phyloP scores from a whole-genome alignment of 2,113 vertebrate species.

The Tamias sibiricus region DNA sequence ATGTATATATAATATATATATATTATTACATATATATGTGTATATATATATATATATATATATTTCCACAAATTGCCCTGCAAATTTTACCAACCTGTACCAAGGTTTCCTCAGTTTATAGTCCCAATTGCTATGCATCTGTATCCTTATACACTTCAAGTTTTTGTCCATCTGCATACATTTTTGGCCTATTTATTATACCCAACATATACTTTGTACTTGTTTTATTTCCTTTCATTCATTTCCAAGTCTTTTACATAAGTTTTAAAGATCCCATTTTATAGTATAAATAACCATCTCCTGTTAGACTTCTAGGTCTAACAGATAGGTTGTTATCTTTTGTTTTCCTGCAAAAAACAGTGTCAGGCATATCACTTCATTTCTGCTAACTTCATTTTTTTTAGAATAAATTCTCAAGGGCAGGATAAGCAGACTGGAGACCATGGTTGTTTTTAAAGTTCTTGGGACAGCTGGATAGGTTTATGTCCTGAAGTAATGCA shows the following conservation, averaged over 20 bases:
- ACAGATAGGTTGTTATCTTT: not conserved
- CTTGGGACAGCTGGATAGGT: not conserved
- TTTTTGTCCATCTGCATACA: not conserved
- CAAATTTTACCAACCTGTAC: not conserved
- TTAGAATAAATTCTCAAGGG: not conserved
- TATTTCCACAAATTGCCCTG: not conserved
- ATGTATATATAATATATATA: too few species aligned
- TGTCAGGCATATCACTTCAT: not conserved
- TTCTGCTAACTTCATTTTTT: not conserved
- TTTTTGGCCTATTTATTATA: not conserved
- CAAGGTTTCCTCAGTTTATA: not conserved
- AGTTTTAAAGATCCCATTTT: not conserved
- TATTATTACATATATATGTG: too few species aligned
- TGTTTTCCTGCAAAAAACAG: not conserved
- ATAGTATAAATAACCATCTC: not conserved
- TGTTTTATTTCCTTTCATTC: not conserved
- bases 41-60: too few species aligned
- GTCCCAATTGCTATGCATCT: not conserved
- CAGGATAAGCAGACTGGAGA: not conserved
- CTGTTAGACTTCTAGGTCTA: constrained; percentile 6
- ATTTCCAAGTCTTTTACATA: not conserved
- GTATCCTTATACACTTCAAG: not conserved
- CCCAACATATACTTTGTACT: not conserved
- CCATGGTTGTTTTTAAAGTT: not conserved
- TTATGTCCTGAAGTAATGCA: not conserved